Evolutionary conservation across 2,888 invertebrate species (phyloP).

Genomic region (Dolichopus griseipennis): DNA sequence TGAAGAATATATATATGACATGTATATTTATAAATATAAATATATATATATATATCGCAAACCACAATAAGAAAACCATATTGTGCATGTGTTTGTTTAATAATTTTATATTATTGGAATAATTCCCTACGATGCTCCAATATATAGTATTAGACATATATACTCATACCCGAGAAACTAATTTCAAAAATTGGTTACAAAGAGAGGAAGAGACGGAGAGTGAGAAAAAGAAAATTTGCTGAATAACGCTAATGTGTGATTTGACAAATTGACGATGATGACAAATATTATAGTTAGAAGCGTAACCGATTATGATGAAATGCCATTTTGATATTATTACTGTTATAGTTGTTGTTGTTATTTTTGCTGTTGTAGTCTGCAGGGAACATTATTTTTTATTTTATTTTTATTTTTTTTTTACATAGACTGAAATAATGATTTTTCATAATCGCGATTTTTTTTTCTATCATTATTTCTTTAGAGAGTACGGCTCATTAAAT

Average conservation of each 20-base stretch:
- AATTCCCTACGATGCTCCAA: background rate
- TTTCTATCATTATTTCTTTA: too few species aligned
- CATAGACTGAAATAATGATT: too few species aligned
- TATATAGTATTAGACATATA: too few species aligned
- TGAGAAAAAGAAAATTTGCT: background rate
- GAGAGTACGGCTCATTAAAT: background rate
- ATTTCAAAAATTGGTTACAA: background rate
- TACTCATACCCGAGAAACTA: too few species aligned
- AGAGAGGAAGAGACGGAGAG: background rate
- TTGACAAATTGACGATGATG: conserved; percentile 4
- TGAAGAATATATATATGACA: too few species aligned
- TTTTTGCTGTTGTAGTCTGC: background rate
- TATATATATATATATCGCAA: too few species aligned
- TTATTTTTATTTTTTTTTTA: too few species aligned
- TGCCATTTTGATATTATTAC: background rate
- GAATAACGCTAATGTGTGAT: background rate
- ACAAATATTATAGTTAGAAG: background rate
- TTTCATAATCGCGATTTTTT: too few species aligned
- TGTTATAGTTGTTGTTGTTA: background rate
- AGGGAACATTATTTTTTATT: background rate
- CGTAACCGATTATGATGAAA: background rate
- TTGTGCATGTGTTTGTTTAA: background rate
- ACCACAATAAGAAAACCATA: too few species aligned
- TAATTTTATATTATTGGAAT: too few species aligned
- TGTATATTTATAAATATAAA: too few species aligned